phyloP scores from a whole-genome alignment of 2,113 vertebrate species.

The Tragelaphus buxtoni region DNA sequence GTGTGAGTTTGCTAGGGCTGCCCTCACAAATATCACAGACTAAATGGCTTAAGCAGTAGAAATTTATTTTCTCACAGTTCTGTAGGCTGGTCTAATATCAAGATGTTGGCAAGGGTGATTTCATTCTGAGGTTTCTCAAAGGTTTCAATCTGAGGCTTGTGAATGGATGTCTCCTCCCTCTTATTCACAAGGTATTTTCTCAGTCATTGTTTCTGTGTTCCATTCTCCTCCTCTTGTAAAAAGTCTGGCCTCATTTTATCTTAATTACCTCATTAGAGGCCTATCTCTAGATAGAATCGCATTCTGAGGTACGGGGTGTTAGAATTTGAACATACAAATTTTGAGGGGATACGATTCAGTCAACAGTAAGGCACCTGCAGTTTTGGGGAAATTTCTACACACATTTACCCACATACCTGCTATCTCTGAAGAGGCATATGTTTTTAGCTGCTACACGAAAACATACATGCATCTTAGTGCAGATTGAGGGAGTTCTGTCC shows the following conservation, averaged over 20 bases:
- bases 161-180: background rate
- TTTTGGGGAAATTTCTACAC: background rate
- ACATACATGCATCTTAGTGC: background rate
- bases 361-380: background rate
- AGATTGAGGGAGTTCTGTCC: background rate
- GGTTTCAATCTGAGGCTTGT: background rate
- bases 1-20: background rate
- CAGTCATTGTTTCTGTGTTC: background rate
- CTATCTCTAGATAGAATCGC: background rate
- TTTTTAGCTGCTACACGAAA: slow-evolving; percentile 3
- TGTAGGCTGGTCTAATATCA: background rate
- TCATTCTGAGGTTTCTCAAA: background rate
- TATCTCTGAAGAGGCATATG: background rate
- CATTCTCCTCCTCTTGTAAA: background rate
- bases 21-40: background rate
- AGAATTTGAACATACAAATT: background rate
- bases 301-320: background rate
- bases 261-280: background rate
- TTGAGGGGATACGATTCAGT: background rate
- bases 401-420: background rate
- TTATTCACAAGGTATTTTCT: background rate
- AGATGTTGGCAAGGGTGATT: background rate
- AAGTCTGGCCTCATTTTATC: background rate
- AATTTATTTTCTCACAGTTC: background rate
- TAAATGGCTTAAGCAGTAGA: background rate